Evolutionary conservation across 1,140 invertebrate species (phyloP).

Genomic region (Anastatus disparis): DNA sequence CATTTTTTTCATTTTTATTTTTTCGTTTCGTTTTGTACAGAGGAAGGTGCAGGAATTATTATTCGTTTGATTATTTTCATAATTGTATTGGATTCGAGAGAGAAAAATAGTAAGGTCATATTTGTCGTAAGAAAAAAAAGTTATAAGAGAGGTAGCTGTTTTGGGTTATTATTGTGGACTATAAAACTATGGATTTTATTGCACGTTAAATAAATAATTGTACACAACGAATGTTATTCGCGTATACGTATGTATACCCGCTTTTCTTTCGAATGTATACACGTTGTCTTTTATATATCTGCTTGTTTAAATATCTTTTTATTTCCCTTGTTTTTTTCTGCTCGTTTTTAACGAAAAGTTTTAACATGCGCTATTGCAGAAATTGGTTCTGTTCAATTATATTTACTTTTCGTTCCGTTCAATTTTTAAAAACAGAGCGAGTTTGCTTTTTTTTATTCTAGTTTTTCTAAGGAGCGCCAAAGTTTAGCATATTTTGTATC

Average conservation of each 20-base stretch:
- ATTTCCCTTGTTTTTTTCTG: not conserved
- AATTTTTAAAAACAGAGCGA: too few relatives aligned
- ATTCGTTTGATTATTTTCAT: too few relatives aligned
- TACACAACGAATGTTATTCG: not conserved
- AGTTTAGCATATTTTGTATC: not conserved
- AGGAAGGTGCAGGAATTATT: too few relatives aligned
- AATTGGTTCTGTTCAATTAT: slow-evolving; percentile 15
- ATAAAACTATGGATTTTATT: slow-evolving; percentile 2
- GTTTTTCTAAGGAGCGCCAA: not conserved
- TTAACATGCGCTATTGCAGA: not conserved
- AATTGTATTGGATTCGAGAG: too few relatives aligned
- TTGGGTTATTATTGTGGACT: not conserved
- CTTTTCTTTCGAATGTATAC: too few relatives aligned
- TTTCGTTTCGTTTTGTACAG: too few relatives aligned
- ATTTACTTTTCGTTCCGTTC: slow-evolving; percentile 4
- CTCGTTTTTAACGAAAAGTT: not conserved
- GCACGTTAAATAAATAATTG: slow-evolving; percentile 32
- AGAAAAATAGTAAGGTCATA: too few relatives aligned
- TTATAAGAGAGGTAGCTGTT: too few relatives aligned
- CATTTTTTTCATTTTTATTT: too few relatives aligned
- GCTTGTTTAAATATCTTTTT: too few relatives aligned
- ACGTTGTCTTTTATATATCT: not conserved
- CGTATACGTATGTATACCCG: too few relatives aligned
- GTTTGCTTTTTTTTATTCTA: not conserved
- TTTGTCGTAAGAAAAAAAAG: too few relatives aligned